Evolutionary conservation across 2,113 vertebrate species (phyloP).

Genomic region (Catharus bicknelli): DNA sequence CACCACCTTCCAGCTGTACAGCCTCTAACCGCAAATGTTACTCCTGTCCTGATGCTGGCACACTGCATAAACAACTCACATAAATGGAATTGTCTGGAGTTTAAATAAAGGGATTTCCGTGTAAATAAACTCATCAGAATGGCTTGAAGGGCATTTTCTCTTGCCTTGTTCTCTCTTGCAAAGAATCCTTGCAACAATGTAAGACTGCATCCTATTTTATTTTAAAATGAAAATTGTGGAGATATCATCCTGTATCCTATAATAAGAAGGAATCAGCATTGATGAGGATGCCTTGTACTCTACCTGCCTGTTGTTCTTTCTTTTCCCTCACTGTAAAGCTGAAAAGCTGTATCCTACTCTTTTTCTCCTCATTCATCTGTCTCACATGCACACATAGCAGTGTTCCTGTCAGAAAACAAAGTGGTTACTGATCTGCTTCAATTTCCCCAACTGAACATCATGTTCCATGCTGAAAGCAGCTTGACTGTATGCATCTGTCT

Average conservation of each 20-base stretch:
- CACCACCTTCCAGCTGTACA: neutral
- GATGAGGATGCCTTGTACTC: neutral
- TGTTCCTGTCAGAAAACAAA: neutral
- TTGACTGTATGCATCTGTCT: neutral
- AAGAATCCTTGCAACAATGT: neutral
- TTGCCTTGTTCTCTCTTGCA: neutral
- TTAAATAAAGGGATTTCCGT: neutral
- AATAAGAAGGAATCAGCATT: neutral
- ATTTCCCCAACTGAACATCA: accelerated
- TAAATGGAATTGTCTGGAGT: neutral
- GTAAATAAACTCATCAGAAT: neutral
- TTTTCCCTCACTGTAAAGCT: neutral
- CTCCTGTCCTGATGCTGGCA: neutral
- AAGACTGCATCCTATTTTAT: neutral
- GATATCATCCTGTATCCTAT: neutral
- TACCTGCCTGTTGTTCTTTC: neutral
- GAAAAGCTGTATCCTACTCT: neutral
- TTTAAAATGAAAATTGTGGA: neutral
- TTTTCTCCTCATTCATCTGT: neutral
- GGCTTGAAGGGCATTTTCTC: neutral
- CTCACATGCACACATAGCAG: neutral
- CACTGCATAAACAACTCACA: neutral
- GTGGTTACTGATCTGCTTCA: neutral
- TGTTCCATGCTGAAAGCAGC: neutral
- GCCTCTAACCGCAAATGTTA: neutral